Evolutionary conservation across 2,888 invertebrate genomes (phyloP).

Genomic region (Mesopsocus fuscifrons): DNA sequence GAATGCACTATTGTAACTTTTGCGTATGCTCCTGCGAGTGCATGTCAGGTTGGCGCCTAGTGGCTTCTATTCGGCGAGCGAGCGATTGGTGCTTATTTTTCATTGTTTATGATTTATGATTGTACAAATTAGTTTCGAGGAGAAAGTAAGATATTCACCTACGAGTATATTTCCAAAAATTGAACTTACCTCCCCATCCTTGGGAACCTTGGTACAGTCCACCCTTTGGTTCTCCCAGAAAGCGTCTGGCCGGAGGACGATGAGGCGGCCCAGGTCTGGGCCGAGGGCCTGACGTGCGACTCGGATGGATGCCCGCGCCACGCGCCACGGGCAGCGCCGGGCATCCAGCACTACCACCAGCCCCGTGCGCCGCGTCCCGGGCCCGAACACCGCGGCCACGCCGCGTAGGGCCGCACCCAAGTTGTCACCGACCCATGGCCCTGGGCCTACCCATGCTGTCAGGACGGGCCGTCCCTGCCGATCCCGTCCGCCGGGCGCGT

Average conservation of each 20-base stretch:
- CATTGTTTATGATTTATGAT: too few species aligned
- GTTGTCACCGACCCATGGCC: slow-evolving; percentile 22
- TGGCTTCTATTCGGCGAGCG: too few species aligned
- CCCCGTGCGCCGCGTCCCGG: slow-evolving; percentile 32
- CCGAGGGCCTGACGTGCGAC: slow-evolving; percentile 33
- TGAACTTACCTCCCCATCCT: slow-evolving; percentile 36
- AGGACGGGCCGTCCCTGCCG: slow-evolving; percentile 41
- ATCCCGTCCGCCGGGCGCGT: slow-evolving; percentile 45
- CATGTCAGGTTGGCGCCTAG: too few species aligned
- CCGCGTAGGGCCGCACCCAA: slow-evolving; percentile 29
- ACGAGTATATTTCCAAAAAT: too few species aligned
- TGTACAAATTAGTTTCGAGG: too few species aligned
- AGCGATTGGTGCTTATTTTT: too few species aligned
- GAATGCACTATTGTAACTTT: too few species aligned
- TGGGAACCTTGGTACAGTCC: slow-evolving; percentile 42
- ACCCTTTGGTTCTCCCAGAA: slow-evolving; percentile 57
- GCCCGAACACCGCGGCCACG: slow-evolving; percentile 33
- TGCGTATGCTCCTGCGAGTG: too few species aligned
- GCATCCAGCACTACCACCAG: slow-evolving; percentile 43
- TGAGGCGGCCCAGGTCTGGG: slow-evolving; percentile 26
- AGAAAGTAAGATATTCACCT: too few species aligned
- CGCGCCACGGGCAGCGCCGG: slow-evolving; percentile 39
- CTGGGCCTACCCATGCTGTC: slow-evolving; percentile 37
- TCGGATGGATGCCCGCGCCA: slow-evolving; percentile 38
- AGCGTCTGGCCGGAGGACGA: slow-evolving; percentile 52